These are phyloP conservation scores for Gallinago solitaria DNA, from an alignment of 2,797 vertebrate genomes.

Conservation along the genomic window DNA sequence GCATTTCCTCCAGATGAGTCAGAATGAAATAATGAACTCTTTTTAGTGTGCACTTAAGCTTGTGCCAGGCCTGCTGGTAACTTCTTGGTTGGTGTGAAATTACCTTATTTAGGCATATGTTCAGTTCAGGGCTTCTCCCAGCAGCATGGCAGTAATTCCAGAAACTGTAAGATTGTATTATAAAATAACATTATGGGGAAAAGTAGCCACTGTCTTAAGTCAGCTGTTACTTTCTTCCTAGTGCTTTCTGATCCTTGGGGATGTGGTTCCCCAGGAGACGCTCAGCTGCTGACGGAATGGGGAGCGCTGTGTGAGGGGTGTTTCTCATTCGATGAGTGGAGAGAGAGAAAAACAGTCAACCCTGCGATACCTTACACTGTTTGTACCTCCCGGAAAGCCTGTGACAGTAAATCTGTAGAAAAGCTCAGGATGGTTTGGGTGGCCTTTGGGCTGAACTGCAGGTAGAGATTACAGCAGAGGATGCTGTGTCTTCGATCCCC, in stretches of 20 bases:
- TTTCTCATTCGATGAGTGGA: neutral
- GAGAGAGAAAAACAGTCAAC: neutral
- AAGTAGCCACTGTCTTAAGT: neutral
- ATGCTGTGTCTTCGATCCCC: neutral
- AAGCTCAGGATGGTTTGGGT: accelerated
- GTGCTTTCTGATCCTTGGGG: neutral
- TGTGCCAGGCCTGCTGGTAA: conserved; percentile 5
- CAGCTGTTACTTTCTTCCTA: accelerated
- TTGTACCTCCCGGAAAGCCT: neutral
- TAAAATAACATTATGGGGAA: neutral
- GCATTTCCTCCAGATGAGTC: conserved; percentile 68
- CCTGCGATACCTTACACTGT: neutral
- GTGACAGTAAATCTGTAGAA: neutral
- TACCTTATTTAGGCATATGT: conserved; percentile 68
- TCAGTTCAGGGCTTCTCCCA: neutral
- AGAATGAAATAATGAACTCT: conserved; percentile 60
- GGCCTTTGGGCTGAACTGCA: neutral
- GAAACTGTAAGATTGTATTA: neutral
- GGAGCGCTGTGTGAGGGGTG: neutral
- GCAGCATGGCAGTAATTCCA: conserved; percentile 3
- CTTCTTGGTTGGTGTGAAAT: neutral
- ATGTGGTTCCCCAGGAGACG: neutral
- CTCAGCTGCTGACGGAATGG: neutral
- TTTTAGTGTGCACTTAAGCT: conserved; percentile 12
- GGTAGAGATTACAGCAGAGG: neutral